These are phyloP conservation scores for Rhabdornis inornatus DNA, from an alignment of 2,113 vertebrate genomes.

Conservation along the genomic window DNA sequence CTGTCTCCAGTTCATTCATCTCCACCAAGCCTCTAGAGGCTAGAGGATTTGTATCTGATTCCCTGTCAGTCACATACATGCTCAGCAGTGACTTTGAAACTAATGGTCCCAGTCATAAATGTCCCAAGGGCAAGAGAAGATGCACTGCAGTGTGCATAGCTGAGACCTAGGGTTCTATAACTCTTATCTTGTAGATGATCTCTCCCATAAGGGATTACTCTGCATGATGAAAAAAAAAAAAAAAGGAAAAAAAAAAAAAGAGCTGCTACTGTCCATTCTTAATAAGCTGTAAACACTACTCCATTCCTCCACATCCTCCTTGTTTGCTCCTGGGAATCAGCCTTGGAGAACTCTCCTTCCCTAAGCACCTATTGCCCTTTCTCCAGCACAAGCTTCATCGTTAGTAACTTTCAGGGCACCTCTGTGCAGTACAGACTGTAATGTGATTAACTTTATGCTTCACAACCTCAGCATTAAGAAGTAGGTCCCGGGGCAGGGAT, in stretches of 20 bases:
- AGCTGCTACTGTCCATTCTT: neutral
- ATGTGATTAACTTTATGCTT: conserved; percentile 48
- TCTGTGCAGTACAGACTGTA: neutral
- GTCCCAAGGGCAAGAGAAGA: neutral
- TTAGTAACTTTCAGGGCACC: neutral
- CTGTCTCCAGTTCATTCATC: neutral
- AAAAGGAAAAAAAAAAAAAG: neutral
- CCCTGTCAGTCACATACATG: neutral
- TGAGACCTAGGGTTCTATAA: neutral
- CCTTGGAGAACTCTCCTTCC: neutral
- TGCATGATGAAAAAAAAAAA: neutral
- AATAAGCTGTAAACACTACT: neutral
- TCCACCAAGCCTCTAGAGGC: neutral
- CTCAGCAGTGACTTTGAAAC: neutral
- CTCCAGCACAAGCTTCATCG: neutral
- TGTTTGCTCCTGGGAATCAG: neutral
- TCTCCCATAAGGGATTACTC: neutral
- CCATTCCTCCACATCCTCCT: neutral
- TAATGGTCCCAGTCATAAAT: neutral
- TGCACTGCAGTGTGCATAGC: neutral
- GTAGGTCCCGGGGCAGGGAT: neutral
- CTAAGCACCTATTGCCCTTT: neutral
- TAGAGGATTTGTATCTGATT: neutral
- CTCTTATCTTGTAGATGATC: neutral
- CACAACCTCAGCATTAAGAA: neutral